Conservation (phyloP, 1,140 invertebrate species). For the Drosophila albomicans region DNA sequence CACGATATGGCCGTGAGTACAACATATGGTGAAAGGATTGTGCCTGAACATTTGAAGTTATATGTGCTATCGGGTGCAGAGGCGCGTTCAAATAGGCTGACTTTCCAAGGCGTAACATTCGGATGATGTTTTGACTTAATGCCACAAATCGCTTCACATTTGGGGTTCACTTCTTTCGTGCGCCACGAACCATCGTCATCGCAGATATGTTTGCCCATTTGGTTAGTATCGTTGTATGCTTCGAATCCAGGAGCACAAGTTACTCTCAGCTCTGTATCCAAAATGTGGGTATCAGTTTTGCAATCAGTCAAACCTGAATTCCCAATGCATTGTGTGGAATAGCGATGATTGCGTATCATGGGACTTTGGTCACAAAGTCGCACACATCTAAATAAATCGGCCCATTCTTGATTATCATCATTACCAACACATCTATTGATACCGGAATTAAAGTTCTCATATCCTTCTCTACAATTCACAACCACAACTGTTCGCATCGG, state of each 20-base stretch:
- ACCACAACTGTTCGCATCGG: slow-evolving; percentile 5
- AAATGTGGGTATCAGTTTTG: not conserved
- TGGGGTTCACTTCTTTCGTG: not conserved
- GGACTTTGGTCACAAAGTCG: slow-evolving; percentile 7
- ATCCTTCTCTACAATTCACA: slow-evolving; percentile 24
- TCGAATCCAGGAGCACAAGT: slow-evolving; percentile 42
- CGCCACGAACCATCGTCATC: slow-evolving; percentile 16
- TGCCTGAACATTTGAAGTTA: slow-evolving; percentile 84
- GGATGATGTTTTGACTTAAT: not conserved
- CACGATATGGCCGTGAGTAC: slow-evolving; percentile 22
- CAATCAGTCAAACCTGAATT: slow-evolving; percentile 18
- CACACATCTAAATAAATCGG: not conserved
- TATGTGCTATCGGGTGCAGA: not conserved
- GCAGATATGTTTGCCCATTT: slow-evolving; percentile 16
- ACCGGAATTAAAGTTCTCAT: not conserved
- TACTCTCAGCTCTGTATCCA: slow-evolving; percentile 16
- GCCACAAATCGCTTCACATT: slow-evolving; percentile 36
- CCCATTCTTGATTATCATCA: slow-evolving; percentile 9
- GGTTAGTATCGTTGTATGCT: not conserved
- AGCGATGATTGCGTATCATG: not conserved
- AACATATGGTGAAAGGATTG: slow-evolving; percentile 52
- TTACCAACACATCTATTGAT: slow-evolving; percentile 31
- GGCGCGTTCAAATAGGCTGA: slow-evolving; percentile 41
- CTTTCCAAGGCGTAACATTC: slow-evolving; percentile 44
- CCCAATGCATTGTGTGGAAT: slow-evolving; percentile 8